These are phyloP conservation scores for Acromyrmex charruanus DNA, from an alignment of 1,140 invertebrate species.

Conservation along the genomic window DNA sequence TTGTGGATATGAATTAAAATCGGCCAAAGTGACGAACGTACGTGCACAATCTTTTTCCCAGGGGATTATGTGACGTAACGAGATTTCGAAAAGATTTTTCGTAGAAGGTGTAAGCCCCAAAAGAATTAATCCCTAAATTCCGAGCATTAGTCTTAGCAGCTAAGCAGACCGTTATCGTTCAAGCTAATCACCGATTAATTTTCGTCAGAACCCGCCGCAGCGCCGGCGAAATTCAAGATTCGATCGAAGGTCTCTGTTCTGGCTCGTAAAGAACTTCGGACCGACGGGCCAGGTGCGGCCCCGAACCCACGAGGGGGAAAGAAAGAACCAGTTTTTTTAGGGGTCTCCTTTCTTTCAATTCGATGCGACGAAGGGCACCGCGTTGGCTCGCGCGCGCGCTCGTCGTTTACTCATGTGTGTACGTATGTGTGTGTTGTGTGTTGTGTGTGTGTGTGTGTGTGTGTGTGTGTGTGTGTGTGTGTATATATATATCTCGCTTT, in stretches of 20 bases:
- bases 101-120: not conserved
- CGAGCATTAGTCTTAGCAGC: slow-evolving; percentile 9
- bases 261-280: slow-evolving; percentile 70
- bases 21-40: too few species aligned
- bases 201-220: slow-evolving; percentile 40
- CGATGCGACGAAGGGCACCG: slow-evolving; percentile 76
- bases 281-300: slow-evolving; percentile 72
- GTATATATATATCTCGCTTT: slow-evolving; percentile 41
- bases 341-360: slow-evolving; percentile 78
- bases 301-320: slow-evolving; percentile 71
- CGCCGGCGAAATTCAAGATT: slow-evolving; percentile 73
- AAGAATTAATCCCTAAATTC: not conserved
- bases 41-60: not conserved
- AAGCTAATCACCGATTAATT: slow-evolving; percentile 75
- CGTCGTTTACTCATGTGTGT: slow-evolving; percentile 20
- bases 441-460: too few species aligned
- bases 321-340: slow-evolving; percentile 77
- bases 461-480: too few species aligned
- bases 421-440: too few species aligned
- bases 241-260: slow-evolving; percentile 70
- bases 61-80: not conserved
- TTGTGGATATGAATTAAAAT: not conserved
- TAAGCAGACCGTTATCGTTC: slow-evolving; percentile 68
- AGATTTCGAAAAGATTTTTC: slow-evolving; percentile 14
- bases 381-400: slow-evolving; percentile 38